Evolutionary conservation across 2,797 vertebrate genomes (phyloP).

Genomic region (Acropternis orthonyx): DNA sequence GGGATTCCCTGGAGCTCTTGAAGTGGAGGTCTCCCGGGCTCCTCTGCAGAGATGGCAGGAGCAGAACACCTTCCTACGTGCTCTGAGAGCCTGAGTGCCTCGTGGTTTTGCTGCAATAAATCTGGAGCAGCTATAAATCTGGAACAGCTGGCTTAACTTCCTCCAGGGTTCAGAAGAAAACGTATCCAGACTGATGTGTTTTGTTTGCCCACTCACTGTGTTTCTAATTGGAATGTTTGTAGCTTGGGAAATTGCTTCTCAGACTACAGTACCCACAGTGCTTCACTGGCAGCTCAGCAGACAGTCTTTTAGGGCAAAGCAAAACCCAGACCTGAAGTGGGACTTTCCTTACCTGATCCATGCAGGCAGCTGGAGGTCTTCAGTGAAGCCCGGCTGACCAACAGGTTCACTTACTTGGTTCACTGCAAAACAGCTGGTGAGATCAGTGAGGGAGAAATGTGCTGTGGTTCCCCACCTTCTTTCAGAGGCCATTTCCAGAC

Average conservation of each 20-base stretch:
- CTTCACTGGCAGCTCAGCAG: not conserved
- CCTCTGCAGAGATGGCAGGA: not conserved
- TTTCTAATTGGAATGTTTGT: slow-evolving; percentile 64
- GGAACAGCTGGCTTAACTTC: slow-evolving; percentile 59
- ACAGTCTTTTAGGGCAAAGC: not conserved
- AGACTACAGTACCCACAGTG: slow-evolving; percentile 66
- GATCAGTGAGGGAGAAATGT: not conserved
- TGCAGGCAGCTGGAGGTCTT: not conserved
- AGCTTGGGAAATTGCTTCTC: slow-evolving; percentile 43
- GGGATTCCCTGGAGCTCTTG: not conserved
- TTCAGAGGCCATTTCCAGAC: not conserved
- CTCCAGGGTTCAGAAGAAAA: slow-evolving; percentile 52
- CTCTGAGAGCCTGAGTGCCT: slow-evolving; percentile 9
- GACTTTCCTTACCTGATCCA: not conserved
- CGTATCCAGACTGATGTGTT: slow-evolving; percentile 53
- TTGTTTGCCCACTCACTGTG: slow-evolving; percentile 65
- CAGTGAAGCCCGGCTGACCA: not conserved
- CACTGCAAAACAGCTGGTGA: not conserved
- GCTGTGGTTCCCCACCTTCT: not conserved
- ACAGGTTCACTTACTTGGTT: not conserved
- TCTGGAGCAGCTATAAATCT: slow-evolving; percentile 56
- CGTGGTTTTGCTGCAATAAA: slow-evolving; percentile 39
- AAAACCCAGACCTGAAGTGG: not conserved
- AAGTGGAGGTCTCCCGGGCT: not conserved
- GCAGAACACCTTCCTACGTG: slow-evolving; percentile 28